Evolutionary conservation across 2,888 invertebrate genomes (phyloP).

Genomic region (Bombyx huttoni): DNA sequence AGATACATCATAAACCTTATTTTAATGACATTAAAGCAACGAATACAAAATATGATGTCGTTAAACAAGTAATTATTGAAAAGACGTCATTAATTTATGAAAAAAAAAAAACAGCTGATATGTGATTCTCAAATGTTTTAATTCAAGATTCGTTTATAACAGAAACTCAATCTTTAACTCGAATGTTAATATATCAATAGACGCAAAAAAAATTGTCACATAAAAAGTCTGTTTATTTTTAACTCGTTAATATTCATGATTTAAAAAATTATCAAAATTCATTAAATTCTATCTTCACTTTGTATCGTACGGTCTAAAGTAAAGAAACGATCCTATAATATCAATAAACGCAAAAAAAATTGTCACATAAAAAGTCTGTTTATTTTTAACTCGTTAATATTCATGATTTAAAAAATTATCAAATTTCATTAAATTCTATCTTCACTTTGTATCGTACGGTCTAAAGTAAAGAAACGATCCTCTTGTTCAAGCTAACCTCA

Average conservation of each 20-base stretch:
- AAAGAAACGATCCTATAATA: conserved; percentile 1
- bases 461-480: conserved; percentile 1
- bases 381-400: not conserved
- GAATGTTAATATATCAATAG: no score
- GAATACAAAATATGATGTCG: no score
- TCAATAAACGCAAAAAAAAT: not conserved
- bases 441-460: not conserved
- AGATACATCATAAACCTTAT: no score
- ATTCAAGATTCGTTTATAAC: not conserved
- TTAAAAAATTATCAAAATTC: not conserved
- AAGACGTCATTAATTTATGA: no score
- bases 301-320: not conserved
- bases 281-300: not conserved
- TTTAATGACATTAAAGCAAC: no score
- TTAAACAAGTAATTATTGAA: no score
- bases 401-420: not conserved
- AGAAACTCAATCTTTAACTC: no score
- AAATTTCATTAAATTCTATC: not conserved
- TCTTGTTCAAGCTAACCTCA: conserved; percentile 3
- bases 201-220: not conserved
- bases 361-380: not conserved
- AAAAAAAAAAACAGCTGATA: no score
- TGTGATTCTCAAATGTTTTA: not conserved
- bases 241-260: not conserved
- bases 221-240: not conserved